Evolutionary conservation across 2,888 invertebrate species (phyloP), one percentile per base, ranked within the genome.

Genomic region (Coenonympha arcania): DNA sequence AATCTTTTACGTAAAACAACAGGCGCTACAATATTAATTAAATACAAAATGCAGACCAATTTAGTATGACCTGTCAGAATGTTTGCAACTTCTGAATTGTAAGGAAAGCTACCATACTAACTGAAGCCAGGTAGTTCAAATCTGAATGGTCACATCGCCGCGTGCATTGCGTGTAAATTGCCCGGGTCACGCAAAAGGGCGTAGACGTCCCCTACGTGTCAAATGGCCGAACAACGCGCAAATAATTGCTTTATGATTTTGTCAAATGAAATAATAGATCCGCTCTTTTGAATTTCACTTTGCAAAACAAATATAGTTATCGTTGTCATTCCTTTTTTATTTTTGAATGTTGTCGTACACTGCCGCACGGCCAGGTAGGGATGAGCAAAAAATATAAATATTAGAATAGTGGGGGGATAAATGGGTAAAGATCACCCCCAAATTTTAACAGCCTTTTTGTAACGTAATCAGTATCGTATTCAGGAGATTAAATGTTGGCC

Each of bases 91-190:
- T 11, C 5, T 15, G 9, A 18, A 30, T 16, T 19, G 13, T 19
- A 6, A 11, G 13, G 18, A 19, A 41, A 30, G 30, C 30, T 11
- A 8, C 6, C 41, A 4, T 19, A 41, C 19, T 4, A 30, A 43
- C 33, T 20, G 30, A 41, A 41, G 30, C 37, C 28, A 26, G 40
- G 30, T 34, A 56, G 69, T 48, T 65, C 65, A 56, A 39, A 44
- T 46, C 61, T 56, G 51, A 59, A 52, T 66, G 68, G 69, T 55
- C 52, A 51, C 50, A 57, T 58, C 58, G 52, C 52, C 61, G 63
- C 66, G 63, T 66, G 64, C 61, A 65, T 63, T 59, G 56, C 61
- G 60, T 64, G 60, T 67, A 67, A 65, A 67, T 70, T 63, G 66
- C 59, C 50, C 52, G 58, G 50, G 62, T 58, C 71, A 71, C 69